Base-by-base conservation (phyloP, 2,797 vertebrate species). In the Pangasius krempfi region DNA sequence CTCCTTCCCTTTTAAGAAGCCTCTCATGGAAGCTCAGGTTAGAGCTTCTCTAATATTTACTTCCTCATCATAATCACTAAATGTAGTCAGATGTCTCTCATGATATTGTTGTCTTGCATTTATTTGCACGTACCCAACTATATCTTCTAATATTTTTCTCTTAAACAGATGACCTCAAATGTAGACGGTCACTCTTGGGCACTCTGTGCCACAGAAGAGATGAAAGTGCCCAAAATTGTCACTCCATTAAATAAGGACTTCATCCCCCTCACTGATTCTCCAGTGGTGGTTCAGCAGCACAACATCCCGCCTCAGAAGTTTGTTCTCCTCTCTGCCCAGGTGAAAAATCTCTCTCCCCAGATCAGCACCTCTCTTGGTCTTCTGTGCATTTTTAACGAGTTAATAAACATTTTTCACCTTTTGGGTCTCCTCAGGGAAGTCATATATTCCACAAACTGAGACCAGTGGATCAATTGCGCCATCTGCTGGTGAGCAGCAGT, bases 21-120 rank as follows among this genome's bases (percentile, higher is more conserved):
- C 98, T 14, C 95, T 99, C 90, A 98, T 99, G 98, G 99, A 99
- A 95, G 97, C 97, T 30, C 98, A 99, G 97, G 99, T 99, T 91
- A 40, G 80, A n/a, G 30, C 8, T 79, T 78, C 4, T 90, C 37
- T 16, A 27, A 58, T 30, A 27, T 60, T 66, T 82, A 44, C 14
- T 25, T 37, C 33, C 6, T 22, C 22, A 64, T 27, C 33, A 22
- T 68, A 64, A 13, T 47, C 5, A 20, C 9, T 10, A n/a, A 82
- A 54, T 7, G 1, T 44, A 4, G 10, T 14, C 27, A 37, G 22
- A 37, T 0, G 5, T 30, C n/a, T 10, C 20, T 13, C 72, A 30
- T 50, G 14, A 30, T 25, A 8, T 44, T 13, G 4, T 50, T 58
- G 30, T 56, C 16, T 4, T 25, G 10, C 20, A 5, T 40, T 22